Evolutionary conservation across 2,113 vertebrate species (phyloP), one percentile per base, ranked within the genome.

Genomic region (Blennius ocellaris): DNA sequence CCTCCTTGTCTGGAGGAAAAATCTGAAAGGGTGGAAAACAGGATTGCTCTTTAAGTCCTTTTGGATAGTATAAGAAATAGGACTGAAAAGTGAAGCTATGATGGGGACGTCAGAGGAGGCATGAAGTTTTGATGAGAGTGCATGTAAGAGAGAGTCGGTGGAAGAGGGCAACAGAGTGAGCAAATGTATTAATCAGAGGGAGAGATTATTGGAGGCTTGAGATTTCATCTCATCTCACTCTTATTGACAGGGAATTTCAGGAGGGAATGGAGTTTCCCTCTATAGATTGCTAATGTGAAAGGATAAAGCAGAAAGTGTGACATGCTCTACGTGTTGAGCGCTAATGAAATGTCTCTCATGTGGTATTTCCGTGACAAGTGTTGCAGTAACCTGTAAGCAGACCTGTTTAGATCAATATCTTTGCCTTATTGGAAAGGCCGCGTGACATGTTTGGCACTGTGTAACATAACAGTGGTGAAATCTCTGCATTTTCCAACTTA

Each of bases 161-260:
- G 1, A 44, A 55, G 55, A 78, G 61, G 36, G 53, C 55, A 57
- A 36, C 63, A 49, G 49, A 69, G 51, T 61, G 51, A 43, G 62
- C 65, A 49, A 49, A 82, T 85, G 66, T 73, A 64, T 84, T 75
- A 80, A 75, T 84, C 75, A 75, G 55, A 58, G 21, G 11, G 40
- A 48, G 69, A 64, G 53, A 82, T 80, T 70, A 77, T 77, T 75
- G 69, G 59, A 69, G 69, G 41, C 55, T 45, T 47, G 37, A 73
- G 70, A 64, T 69, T 70, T 76, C 58, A 62, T 72, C 75, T 80
- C 39, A 72, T 67, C 84, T 76, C 57, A 62, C 55, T 60, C 16
- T 55, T 82, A 82, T 73, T 85, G 80, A 85, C 64, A 38, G 41
- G 39, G 65, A 3, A 6, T 58, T 74, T 60, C 56, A 65, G 3